Evolutionary conservation across 2,888 invertebrate species (phyloP).

Genomic region (Trachelus tabidus): DNA sequence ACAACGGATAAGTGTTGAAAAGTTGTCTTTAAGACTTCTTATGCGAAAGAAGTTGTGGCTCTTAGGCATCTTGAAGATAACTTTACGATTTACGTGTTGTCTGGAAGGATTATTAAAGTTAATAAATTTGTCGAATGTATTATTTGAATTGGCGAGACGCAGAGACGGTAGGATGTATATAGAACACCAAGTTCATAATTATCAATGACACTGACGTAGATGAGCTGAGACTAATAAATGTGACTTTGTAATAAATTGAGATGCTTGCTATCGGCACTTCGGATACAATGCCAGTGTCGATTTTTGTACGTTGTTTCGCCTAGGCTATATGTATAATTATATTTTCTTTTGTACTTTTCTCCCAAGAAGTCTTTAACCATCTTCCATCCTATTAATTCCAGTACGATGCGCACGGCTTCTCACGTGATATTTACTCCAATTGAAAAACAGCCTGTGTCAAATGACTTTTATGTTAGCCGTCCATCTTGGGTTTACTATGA

Average conservation of each 20-base stretch:
- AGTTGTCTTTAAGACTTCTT: no score
- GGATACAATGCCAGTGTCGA: neutral
- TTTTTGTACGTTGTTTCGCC: constrained; percentile 1
- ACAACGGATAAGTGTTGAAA: neutral
- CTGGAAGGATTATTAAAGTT: neutral
- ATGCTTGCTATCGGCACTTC: constrained; percentile 2
- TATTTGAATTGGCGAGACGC: constrained; percentile 30
- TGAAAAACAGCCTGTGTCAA: neutral
- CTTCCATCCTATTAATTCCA: neutral
- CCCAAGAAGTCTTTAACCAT: neutral
- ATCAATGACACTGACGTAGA: constrained; percentile 51
- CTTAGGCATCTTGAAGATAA: no score
- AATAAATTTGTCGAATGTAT: constrained; percentile 22
- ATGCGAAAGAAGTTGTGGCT: no score
- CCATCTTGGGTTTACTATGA: neutral
- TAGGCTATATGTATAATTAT: neutral
- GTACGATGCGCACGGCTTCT: neutral
- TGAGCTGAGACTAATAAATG: constrained; percentile 56
- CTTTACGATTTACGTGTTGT: neutral
- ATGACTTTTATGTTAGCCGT: neutral
- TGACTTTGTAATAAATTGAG: constrained; percentile 56
- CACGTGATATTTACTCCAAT: neutral
- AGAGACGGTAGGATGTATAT: constrained; percentile 51
- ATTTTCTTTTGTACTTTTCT: neutral
- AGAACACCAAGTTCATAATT: constrained; percentile 54